Evolutionary conservation across 2,888 invertebrate species (phyloP), one percentile per base, ranked within the genome.

Genomic region (Heliothis peltigera): DNA sequence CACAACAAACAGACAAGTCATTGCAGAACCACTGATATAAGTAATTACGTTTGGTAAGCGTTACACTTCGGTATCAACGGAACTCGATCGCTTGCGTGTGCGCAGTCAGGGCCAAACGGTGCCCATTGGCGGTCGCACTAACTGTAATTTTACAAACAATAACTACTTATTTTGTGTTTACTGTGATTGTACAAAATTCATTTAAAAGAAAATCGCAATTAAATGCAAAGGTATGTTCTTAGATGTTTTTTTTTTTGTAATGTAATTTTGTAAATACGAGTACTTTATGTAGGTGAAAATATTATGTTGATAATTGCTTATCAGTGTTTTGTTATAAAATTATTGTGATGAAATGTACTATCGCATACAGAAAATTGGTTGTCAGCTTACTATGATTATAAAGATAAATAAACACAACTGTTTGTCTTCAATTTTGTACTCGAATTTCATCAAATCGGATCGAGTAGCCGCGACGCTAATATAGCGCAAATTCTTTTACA

Each of bases 31-130:
- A 47, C 39, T 46, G 47, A 48, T 63, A 22, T 19, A 19, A 21
- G 35, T 75, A 73, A 60, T 70, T 57, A 49, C 17, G 35, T 56
- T 58, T 21, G 2, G 21, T 49, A 46, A 42, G 55, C 64, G 47
- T 64, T 55, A 35, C 32, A 62, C 22, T 53, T 49, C 48, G 44
- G 7, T 59, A 64, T 64, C 66, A 67, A 70, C 55, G 35, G 44
- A 64, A 63, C 64, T 60, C 22, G 52, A 66, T 35, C 47, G 44
- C 52, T 43, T 59, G 72, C 65, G 76, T 78, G 64, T 68, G 72
- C 75, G 76, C 81, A 88, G 88, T 89, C 79, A 80, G 70, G 81
- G 81, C 77, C 86, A 83, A 81, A 62, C 70, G 46, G 42, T 64
- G 81, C 53, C 58, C 51, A 65, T 62, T 66, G 51, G 52, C 52